Percentiles rank a stretch among this genome's conserved stretches.
These are phyloP conservation scores for Troides helena DNA, from an alignment of 2,888 invertebrate genomes.

Conservation along the genomic window DNA sequence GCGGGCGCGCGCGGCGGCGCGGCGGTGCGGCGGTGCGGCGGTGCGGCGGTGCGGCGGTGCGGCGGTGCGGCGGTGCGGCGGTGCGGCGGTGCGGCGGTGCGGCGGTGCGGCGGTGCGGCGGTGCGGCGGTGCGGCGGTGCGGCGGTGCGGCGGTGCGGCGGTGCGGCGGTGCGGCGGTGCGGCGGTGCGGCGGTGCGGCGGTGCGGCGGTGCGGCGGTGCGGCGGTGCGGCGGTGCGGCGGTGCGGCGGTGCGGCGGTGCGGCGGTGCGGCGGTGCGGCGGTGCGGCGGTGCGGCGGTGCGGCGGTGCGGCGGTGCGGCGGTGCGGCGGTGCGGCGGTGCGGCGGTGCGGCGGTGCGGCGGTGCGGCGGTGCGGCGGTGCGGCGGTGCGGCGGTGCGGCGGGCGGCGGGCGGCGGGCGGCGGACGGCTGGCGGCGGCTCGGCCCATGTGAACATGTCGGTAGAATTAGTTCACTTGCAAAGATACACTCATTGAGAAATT, in stretches of 20 bases:
- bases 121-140: constrained; percentile 6
- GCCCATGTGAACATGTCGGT: too few species aligned
- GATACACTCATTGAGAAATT: too few species aligned
- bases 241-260: constrained; percentile 6
- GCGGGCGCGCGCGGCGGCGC: constrained; percentile 19
- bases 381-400: constrained; percentile 11
- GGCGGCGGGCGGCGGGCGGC: too few species aligned
- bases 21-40: neutral
- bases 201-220: constrained; percentile 17
- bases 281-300: constrained; percentile 16
- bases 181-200: constrained; percentile 20
- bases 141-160: constrained; percentile 11
- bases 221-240: constrained; percentile 18
- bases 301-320: constrained; percentile 20
- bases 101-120: constrained; percentile 18
- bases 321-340: constrained; percentile 17
- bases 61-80: constrained; percentile 20
- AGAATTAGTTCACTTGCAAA: too few species aligned
- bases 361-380: constrained; percentile 6
- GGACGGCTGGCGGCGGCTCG: too few species aligned
- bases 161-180: constrained; percentile 16
- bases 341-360: constrained; percentile 18
- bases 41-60: constrained; percentile 16
- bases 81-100: constrained; percentile 17
- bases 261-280: constrained; percentile 11